Evolutionary conservation across 1,140 invertebrate species (phyloP), one percentile per base, ranked within the genome.

Genomic region (Meloidogyne hapla): DNA sequence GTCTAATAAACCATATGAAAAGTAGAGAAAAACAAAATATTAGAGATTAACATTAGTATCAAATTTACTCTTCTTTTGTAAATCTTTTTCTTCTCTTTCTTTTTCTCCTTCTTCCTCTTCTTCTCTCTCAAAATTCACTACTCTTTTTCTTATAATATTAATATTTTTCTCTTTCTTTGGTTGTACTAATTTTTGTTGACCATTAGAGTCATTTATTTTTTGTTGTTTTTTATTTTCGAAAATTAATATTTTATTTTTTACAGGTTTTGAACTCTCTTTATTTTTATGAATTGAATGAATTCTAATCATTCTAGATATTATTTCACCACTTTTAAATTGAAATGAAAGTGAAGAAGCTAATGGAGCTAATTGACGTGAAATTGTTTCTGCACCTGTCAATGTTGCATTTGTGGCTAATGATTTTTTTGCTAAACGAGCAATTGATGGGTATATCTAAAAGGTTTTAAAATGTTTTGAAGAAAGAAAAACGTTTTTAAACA

Each of bases 261-360:
- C 18, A 1, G 48, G 48, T n/a, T 56, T 56, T 56, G 6, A 56
- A 56, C 48, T n/a, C n/a, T 56, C 48, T n/a, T n/a, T n/a, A 21
- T 56, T 56, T 56, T 56, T 56, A 56, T 56, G n/a, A 8, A 56
- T 56, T 56, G 48, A 56, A 56, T 56, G 48, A 56, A 56, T 56
- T 56, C 48, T 56, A 56, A 56, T 56, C 48, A 56, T 56, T 56
- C 48, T 6, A 15, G 48, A 56, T 15, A 56, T 56, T 56, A 56
- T n/a, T 56, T 56, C 48, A n/a, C 48, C 48, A 56, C 48, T 56
- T 56, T 56, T 56, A 56, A 56, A 56, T 5, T 56, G 48, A 56
- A 56, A 56, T n/a, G 48, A 56, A n/a, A 56, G 18, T 4, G 48
- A 56, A 56, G 48, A 56, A 8, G 48, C 48, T n/a, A 56, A 56